phyloP scores from a whole-genome alignment of 2,113 vertebrate genomes.

The Miniopterus natalensis region DNA sequence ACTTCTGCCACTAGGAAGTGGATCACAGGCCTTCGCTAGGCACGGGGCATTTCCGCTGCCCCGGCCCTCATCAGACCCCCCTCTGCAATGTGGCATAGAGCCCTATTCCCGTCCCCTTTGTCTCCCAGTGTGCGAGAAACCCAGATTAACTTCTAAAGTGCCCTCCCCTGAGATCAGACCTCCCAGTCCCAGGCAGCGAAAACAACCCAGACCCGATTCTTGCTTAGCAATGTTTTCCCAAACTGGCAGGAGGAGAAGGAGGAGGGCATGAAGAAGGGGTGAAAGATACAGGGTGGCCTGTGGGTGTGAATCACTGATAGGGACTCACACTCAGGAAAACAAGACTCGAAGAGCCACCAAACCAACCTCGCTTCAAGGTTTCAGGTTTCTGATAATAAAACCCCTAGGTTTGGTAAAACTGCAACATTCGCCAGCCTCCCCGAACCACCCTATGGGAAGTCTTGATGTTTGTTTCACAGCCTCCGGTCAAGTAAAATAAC shows the following conservation, averaged over 20 bases:
- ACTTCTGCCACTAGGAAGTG: neutral
- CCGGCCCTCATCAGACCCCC: neutral
- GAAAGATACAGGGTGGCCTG: neutral
- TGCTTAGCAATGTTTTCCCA: conserved; percentile 42
- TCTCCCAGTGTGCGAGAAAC: neutral
- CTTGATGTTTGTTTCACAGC: neutral
- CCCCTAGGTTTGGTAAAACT: neutral
- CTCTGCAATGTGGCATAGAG: neutral
- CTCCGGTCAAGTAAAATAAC: neutral
- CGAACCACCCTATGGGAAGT: neutral
- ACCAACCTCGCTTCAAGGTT: conserved; percentile 31
- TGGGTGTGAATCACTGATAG: conserved; percentile 62
- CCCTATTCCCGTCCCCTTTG: neutral
- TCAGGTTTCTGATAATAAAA: neutral
- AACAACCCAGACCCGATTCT: neutral
- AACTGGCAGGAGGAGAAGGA: neutral
- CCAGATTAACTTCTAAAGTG: conserved; percentile 41
- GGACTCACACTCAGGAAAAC: conserved; percentile 51
- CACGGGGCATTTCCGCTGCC: neutral
- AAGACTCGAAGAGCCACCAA: conserved; percentile 26
- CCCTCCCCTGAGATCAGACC: conserved; percentile 49
- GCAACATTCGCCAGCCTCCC: neutral
- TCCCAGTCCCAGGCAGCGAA: neutral
- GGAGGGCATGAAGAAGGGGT: neutral
- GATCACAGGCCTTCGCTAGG: neutral